Base-by-base conservation (phyloP, 2,888 invertebrate species). In the Cataglyphis rosenhaueri region DNA sequence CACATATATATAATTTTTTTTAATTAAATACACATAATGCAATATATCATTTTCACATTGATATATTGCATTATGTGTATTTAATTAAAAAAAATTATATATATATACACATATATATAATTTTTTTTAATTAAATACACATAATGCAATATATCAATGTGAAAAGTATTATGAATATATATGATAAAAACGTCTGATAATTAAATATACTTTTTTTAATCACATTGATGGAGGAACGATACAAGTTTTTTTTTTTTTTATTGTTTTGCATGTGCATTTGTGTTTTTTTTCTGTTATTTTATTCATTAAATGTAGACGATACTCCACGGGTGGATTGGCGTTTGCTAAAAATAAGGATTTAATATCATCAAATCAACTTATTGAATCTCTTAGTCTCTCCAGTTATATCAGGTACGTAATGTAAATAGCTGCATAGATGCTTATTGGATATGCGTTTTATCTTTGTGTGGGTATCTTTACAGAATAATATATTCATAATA, bases 341-440 rank as follows among this genome's bases (percentile, higher is more conserved):
- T 93, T 94, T 90, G 92, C 90, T 89, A 93, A 93, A 92, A 93
- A 93, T 88, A 93, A 94, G 93, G 93, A 93, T 76, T 87, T 92
- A 86, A 91, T 93, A 91, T 91, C 93, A 79, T 90, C 93, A 83
- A 94, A 92, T 90, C 93, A 92, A 83, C 92, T 93, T 89, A 94
- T 93, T 81, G 94, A 94, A 89, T 94, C 93, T 78, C 93, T 94
- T 88, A 94, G 92, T 85, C 92, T 94, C 82, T 93, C 93, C 89
- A 94, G 91, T 87, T 94, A 94, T 85, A 94, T 94, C 88, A 94
- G 93, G 94, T 94, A 89, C 41, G 92, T 92, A 85, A 76, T 73
- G 71, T 66, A 18, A 48, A 44, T 62, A 75, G 48, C 61, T 48
- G 41, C 57, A 35, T 38, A 81, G 44, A 83, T 66, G 70, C 32